Evolutionary conservation across 30 jellyfish, hydroid and myxozoan genomes (phyloP), one percentile per base, ranked within the genome.

Genomic region (Kudoa iwatai): DNA sequence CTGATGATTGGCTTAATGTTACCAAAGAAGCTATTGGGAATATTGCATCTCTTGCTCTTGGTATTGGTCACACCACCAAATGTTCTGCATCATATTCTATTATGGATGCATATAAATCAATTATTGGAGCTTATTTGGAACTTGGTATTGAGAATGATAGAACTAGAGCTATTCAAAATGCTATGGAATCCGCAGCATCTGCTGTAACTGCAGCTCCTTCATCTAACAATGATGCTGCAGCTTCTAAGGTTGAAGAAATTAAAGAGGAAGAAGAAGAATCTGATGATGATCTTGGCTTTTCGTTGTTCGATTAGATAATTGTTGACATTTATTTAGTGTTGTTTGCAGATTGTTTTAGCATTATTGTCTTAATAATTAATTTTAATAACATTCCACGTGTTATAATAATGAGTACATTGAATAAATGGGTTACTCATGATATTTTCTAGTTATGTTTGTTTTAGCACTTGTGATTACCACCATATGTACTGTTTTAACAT

Each of bases 271-370:
- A 45, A 47, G 88, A 56, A 19, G 58, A 43, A 22, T 48, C 66
- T 0, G 89, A 67, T 49, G 88, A 65, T 28, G 90, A 67, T 45
- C 58, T 67, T 84, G 90, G 90, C 2, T 57, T 67, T 34, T 84
- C 84, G 2, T 55, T 67, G 31, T 67, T 67, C 49, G 90, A 67
- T 33, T 67, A 59, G 46, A 30, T n/a, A n/a, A n/a, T n/a, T n/a
- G n/a, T n/a, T n/a, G n/a, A n/a, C n/a, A n/a, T n/a, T n/a, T n/a
- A n/a, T n/a, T n/a, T n/a, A n/a, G n/a, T n/a, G n/a, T n/a, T n/a
- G n/a, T n/a, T n/a, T n/a, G n/a, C n/a, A n/a, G n/a, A n/a, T n/a
- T n/a, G n/a, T n/a, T n/a, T n/a, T n/a, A n/a, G n/a, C n/a, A n/a
- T n/a, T n/a, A n/a, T n/a, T n/a, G n/a, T n/a, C n/a, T n/a, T n/a